A percentile compares a stretch with the other conserved stretches of the same genome.
phyloP scores from a whole-genome alignment of 2,113 vertebrate species.

The Xiphorhynchus elegans region DNA sequence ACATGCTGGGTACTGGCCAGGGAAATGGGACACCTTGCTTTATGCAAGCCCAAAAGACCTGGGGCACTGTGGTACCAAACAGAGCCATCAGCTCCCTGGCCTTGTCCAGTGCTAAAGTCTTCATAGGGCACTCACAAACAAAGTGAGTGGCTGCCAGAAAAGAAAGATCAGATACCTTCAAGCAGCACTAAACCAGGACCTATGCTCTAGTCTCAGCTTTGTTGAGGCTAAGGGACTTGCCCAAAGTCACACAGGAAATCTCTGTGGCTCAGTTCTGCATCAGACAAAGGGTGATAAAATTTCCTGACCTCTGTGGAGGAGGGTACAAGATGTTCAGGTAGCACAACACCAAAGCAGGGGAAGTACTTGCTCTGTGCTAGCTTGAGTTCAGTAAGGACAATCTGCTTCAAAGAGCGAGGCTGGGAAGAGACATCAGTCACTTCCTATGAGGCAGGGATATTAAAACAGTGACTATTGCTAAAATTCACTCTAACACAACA shows the following conservation, averaged over 20 bases:
- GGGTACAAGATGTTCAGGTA: constrained; percentile 7
- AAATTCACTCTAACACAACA: background rate
- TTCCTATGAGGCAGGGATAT: background rate
- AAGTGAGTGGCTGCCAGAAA: background rate
- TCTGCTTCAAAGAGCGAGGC: background rate
- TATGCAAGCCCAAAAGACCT: background rate
- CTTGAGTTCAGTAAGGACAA: background rate
- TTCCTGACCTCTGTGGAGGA: constrained; percentile 32
- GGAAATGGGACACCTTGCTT: background rate
- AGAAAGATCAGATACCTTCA: background rate
- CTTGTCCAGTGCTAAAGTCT: background rate
- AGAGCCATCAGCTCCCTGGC: background rate
- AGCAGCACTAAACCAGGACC: background rate
- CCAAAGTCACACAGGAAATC: constrained; percentile 58
- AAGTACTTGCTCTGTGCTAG: background rate
- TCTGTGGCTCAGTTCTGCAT: constrained; percentile 34
- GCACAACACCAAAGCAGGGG: background rate
- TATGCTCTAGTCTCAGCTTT: background rate
- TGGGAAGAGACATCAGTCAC: background rate
- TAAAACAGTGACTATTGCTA: background rate
- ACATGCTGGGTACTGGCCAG: background rate
- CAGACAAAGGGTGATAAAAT: constrained; percentile 11
- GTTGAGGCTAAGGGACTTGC: constrained; percentile 39
- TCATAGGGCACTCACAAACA: background rate
- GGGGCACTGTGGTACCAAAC: background rate